Base-by-base conservation (phyloP, 2,113 vertebrate genomes). In the Solea senegalensis region DNA sequence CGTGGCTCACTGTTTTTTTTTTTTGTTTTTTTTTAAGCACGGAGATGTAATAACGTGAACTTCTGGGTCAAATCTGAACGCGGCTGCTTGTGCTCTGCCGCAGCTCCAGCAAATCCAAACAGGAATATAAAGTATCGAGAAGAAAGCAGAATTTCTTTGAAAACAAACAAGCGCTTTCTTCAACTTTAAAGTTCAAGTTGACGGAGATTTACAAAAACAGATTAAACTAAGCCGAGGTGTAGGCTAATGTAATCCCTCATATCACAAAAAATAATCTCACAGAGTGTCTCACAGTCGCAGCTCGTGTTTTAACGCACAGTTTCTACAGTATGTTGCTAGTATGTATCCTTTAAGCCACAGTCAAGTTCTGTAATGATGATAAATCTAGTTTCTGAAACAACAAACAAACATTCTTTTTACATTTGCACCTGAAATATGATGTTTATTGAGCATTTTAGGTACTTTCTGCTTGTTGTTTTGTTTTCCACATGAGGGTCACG, bases 11-110 rank as follows among this genome's bases (percentile, higher is more conserved):
- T 54, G 67, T 76, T 26, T 21, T 21, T 21, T 21, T 21, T 21
- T 1, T 21, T 21, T 21, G 1, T 1, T 21, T 21, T 21, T 21
- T 21, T 85, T 81, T 69, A 74, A 78, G 77, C 3, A 3, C 74
- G 28, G 63, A 2, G 50, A 68, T 62, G 54, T 83, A 86, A 87
- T 71, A 78, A 81, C 80, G 81, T 74, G 76, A 81, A 68, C 52
- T 48, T 71, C 66, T 49, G 68, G 71, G 59, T 82, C 80, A 73
- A 56, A 71, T 50, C 54, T 21, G 27, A 46, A n/a, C 64, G 11
- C 67, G 55, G 69, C 68, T 57, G 51, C 48, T 49, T 21, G 21
- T 9, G 7, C 61, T 77, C 75, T 14, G 53, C 54, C 56, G 10
- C 13, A 16, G 44, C 28, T 68, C 46, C 3, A 10, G 64, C 8